Percentiles rank a stretch among this genome's conserved stretches.
Evolutionary conservation across 2,113 vertebrate species (phyloP).

Genomic region (Machaerirhynchus nigripectus): DNA sequence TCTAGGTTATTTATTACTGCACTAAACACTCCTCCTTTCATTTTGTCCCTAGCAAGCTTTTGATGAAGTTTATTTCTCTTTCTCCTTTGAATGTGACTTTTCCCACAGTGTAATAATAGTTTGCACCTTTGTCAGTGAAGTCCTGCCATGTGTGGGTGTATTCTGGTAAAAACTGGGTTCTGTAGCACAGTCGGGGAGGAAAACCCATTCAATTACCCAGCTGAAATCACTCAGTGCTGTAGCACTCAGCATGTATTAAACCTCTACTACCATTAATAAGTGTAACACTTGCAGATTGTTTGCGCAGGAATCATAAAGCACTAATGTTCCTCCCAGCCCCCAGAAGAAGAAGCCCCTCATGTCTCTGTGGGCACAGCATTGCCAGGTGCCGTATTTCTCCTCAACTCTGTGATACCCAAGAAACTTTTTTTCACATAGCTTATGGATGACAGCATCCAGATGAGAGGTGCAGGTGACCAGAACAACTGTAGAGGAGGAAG

Average conservation of each 20-base stretch:
- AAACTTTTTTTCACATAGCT: not conserved
- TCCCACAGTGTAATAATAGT: not conserved
- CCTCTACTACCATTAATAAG: not conserved
- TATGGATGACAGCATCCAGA: not conserved
- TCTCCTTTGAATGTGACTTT: not conserved
- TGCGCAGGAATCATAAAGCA: not conserved
- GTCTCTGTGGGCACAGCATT: not conserved
- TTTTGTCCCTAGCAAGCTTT: not conserved
- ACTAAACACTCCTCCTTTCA: not conserved
- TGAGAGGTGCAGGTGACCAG: not conserved
- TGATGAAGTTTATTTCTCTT: not conserved
- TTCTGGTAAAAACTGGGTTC: not conserved
- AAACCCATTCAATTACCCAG: not conserved
- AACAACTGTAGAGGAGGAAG: not conserved
- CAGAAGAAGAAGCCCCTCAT: not conserved
- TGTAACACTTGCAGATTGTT: not conserved
- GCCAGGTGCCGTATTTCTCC: not conserved
- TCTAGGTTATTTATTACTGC: not conserved
- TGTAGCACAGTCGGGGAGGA: not conserved
- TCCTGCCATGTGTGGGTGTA: not conserved
- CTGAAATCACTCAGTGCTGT: not conserved
- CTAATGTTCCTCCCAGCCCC: fast-evolving
- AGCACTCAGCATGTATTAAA: not conserved
- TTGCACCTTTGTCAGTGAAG: not conserved
- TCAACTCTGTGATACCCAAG: not conserved